Conservation (phyloP, 2,888 invertebrate species). For the Koerneria pararmatus region DNA sequence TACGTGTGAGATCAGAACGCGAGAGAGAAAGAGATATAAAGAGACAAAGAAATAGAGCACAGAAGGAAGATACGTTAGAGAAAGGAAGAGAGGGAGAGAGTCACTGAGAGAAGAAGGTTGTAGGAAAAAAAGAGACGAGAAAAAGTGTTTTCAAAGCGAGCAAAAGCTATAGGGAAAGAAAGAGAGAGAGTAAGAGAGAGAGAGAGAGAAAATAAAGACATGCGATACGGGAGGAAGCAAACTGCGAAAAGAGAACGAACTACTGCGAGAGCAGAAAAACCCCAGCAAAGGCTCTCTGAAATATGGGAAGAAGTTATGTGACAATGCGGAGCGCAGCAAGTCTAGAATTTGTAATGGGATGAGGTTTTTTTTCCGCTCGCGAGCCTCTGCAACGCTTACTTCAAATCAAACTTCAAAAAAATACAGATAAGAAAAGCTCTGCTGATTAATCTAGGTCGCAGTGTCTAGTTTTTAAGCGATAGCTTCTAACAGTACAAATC, state of each 20-base stretch:
- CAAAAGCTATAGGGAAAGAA: slow-evolving; percentile 1
- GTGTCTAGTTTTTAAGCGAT: no score
- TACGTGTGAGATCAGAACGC: no score
- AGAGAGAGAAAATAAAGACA: not conserved
- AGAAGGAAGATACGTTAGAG: not conserved
- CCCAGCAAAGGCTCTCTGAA: no score
- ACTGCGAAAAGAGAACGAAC: not conserved
- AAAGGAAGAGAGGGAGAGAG: not conserved
- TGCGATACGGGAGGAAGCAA: not conserved
- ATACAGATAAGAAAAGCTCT: no score
- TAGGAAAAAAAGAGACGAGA: slow-evolving; percentile 3
- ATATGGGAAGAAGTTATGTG: no score
- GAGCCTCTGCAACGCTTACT: no score
- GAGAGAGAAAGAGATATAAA: slow-evolving; percentile 13
- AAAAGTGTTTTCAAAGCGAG: slow-evolving; percentile 2
- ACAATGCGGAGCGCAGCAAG: no score
- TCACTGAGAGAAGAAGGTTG: slow-evolving; percentile 12
- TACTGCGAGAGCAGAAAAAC: not conserved
- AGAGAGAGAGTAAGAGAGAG: not conserved
- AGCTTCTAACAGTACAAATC: no score
- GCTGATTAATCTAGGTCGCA: no score
- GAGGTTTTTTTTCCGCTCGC: no score
- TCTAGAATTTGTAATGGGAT: no score
- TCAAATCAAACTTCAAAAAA: no score
- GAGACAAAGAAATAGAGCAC: slow-evolving; percentile 24